Percentiles rank a stretch among this genome's conserved stretches.
phyloP scores from a whole-genome alignment of 2,113 vertebrate genomes.

The Heliornis fulica region DNA sequence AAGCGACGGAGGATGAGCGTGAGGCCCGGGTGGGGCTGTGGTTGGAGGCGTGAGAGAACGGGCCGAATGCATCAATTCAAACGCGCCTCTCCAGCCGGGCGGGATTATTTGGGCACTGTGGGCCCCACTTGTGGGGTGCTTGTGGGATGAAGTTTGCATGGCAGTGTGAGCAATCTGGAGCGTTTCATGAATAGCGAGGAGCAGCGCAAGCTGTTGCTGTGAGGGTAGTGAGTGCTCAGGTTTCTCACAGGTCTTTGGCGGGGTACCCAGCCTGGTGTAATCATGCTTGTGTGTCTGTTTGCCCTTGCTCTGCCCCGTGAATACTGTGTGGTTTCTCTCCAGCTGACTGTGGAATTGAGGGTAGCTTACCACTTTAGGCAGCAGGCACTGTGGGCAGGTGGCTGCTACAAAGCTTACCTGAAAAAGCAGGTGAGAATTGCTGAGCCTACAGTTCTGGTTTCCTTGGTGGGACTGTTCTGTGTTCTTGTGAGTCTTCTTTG shows the following conservation, averaged over 20 bases:
- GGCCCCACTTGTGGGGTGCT: fast-evolving
- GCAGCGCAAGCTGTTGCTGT: fast-evolving
- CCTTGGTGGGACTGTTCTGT: fast-evolving
- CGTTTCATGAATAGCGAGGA: fast-evolving
- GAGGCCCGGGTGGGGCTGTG: fast-evolving
- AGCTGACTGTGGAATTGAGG: fast-evolving
- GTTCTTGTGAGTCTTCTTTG: too few species aligned
- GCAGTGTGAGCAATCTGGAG: neutral
- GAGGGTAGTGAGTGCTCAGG: fast-evolving
- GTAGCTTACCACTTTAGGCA: neutral
- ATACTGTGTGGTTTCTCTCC: fast-evolving
- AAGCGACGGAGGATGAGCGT: fast-evolving
- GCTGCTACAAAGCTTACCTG: neutral
- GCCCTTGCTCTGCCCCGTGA: fast-evolving
- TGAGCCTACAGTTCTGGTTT: neutral
- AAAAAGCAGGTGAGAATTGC: neutral
- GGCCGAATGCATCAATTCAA: neutral
- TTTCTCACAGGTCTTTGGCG: fast-evolving
- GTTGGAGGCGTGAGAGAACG: neutral
- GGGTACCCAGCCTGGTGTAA: fast-evolving
- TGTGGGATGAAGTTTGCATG: fast-evolving
- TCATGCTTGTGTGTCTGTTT: fast-evolving
- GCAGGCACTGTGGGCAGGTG: neutral
- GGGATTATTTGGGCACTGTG: neutral
- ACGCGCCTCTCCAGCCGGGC: fast-evolving